A percentile compares a stretch with the other conserved stretches of the same genome.
These are phyloP conservation scores for Scaptodrosophila lebanonensis DNA, from an alignment of 1,140 invertebrate species.

Conservation along the genomic window DNA sequence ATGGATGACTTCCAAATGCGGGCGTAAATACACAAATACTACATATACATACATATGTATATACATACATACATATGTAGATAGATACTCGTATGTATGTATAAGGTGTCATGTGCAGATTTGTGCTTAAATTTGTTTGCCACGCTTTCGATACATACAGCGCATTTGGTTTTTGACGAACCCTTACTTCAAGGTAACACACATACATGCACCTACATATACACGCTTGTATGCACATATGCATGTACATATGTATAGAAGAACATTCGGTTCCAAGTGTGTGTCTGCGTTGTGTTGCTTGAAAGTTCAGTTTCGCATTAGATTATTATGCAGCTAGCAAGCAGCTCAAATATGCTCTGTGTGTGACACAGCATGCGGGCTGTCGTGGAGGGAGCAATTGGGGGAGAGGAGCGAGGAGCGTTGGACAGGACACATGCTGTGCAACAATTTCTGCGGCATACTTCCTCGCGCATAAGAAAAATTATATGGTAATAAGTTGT, in stretches of 20 bases:
- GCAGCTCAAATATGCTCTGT: slow-evolving; percentile 45
- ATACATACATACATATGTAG: too few relatives aligned
- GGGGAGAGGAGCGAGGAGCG: too few relatives aligned
- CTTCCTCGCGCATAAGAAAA: slow-evolving; percentile 23
- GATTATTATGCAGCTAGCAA: slow-evolving; percentile 57
- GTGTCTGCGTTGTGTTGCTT: slow-evolving; percentile 2
- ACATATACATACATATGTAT: too few relatives aligned
- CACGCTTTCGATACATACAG: slow-evolving; percentile 56
- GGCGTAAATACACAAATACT: too few relatives aligned
- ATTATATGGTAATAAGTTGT: slow-evolving; percentile 60
- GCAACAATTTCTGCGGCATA: slow-evolving; percentile 38
- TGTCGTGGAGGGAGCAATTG: too few relatives aligned
- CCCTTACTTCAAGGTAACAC: slow-evolving; percentile 16
- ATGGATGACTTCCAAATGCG: too few relatives aligned
- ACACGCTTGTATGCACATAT: not conserved
- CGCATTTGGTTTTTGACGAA: slow-evolving; percentile 36
- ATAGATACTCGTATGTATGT: too few relatives aligned
- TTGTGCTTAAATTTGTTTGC: slow-evolving; percentile 34
- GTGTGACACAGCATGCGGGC: not conserved
- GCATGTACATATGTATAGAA: not conserved
- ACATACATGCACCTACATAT: slow-evolving; percentile 3
- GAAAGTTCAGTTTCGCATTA: not conserved
- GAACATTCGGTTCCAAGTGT: too few relatives aligned
- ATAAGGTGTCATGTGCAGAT: slow-evolving; percentile 28
- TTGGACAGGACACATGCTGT: slow-evolving; percentile 34